Evolutionary conservation across 2,888 invertebrate species (phyloP).

Genomic region (Xestobium rufovillosum): DNA sequence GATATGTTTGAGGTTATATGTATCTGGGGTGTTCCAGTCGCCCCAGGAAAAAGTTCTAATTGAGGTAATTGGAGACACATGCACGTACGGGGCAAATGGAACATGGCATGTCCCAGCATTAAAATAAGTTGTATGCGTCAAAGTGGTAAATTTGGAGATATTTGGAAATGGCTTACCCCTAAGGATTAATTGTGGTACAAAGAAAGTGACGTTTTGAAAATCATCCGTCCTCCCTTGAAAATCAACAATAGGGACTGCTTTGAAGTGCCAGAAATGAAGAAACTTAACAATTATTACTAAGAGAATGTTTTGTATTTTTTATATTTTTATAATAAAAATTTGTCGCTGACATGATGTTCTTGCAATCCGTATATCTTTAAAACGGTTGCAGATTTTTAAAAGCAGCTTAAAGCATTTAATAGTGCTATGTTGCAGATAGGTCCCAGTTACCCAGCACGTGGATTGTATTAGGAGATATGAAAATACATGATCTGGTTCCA

Average conservation of each 20-base stretch:
- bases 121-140: slow-evolving; percentile 1
- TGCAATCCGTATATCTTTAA: slow-evolving; percentile 2
- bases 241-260: too few relatives aligned
- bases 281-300: not conserved
- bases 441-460: slow-evolving; percentile 1
- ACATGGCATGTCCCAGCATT: too few relatives aligned
- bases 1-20: too few relatives aligned
- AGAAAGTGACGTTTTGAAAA: not conserved
- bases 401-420: not conserved
- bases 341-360: slow-evolving; percentile 1
- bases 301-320: not conserved
- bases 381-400: not conserved
- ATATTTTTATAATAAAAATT: not conserved
- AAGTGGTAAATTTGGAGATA: not conserved
- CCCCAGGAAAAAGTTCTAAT: too few relatives aligned
- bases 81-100: too few relatives aligned
- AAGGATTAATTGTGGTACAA: slow-evolving; percentile 1
- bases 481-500: not conserved
- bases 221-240: slow-evolving; percentile 1
- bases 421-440: not conserved
- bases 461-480: not conserved
- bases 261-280: slow-evolving; percentile 2
- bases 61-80: too few relatives aligned
- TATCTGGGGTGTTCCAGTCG: too few relatives aligned
- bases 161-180: slow-evolving; percentile 2